Evolutionary conservation across 1,140 invertebrate genomes (phyloP).

Genomic region (Anastrepha obliqua): DNA sequence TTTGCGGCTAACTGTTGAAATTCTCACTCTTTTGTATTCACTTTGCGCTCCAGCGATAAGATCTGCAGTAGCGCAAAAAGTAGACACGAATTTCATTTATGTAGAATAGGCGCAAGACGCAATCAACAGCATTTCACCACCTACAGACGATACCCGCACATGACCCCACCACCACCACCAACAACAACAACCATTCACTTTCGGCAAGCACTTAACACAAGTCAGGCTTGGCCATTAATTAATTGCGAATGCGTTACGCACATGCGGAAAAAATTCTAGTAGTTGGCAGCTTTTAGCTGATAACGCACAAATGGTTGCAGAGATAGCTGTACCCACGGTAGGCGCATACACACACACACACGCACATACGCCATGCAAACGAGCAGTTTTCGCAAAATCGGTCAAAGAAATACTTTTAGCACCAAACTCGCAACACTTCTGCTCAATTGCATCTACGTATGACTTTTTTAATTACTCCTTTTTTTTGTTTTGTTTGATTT

Average conservation of each 20-base stretch:
- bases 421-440: neutral
- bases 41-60: neutral
- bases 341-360: neutral
- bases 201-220: slow-evolving; percentile 25
- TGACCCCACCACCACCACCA: neutral
- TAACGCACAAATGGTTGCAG: slow-evolving; percentile 31
- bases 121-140: neutral
- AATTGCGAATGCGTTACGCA: slow-evolving; percentile 48
- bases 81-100: slow-evolving; percentile 30
- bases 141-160: neutral
- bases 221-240: slow-evolving; percentile 7
- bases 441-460: neutral
- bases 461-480: neutral
- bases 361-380: neutral
- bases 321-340: neutral
- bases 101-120: neutral
- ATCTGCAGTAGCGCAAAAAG: neutral
- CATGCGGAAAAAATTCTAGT: slow-evolving; percentile 39
- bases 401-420: neutral
- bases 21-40: neutral
- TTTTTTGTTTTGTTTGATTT: neutral
- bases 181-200: neutral
- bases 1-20: slow-evolving; percentile 24
- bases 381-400: neutral
- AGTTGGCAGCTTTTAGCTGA: slow-evolving; percentile 36